Percentiles rank a stretch among this genome's conserved stretches.
Conservation (phyloP, 2,113 vertebrate genomes). For the Cyprinus carpio region DNA sequence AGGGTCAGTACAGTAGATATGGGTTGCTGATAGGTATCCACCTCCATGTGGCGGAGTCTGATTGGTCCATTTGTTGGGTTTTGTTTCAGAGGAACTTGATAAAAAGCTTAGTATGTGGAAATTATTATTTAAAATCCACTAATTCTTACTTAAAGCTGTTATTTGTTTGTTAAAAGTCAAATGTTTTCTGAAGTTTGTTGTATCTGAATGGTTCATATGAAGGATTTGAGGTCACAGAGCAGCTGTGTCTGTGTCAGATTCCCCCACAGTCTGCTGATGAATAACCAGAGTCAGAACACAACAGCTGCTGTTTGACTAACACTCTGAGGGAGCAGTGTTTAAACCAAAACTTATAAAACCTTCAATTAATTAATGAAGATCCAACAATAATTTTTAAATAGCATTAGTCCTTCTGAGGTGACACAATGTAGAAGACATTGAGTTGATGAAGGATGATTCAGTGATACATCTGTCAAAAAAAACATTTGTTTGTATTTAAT, state of each 20-base stretch:
- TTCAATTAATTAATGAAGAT: no score
- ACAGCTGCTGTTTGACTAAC: not conserved
- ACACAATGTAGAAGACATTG: not conserved
- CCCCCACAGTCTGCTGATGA: slow-evolving; percentile 33
- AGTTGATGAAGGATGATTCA: not conserved
- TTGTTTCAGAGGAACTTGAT: not conserved
- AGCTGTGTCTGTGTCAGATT: slow-evolving; percentile 31
- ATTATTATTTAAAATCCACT: not conserved
- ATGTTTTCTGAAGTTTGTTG: not conserved
- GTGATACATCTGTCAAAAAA: not conserved
- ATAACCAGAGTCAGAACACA: not conserved
- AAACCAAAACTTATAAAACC: not conserved
- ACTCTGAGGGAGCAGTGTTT: not conserved
- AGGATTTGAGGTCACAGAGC: not conserved
- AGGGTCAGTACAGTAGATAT: slow-evolving; percentile 27
- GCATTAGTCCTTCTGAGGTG: no score
- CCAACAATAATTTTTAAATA: no score
- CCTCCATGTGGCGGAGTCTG: slow-evolving; percentile 43
- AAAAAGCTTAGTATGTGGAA: not conserved
- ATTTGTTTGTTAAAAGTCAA: not conserved
- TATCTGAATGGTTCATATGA: not conserved
- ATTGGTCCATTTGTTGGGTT: slow-evolving; percentile 10
- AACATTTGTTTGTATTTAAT: not conserved
- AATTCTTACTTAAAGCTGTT: not conserved
- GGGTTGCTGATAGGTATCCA: slow-evolving; percentile 33